Percentiles rank a stretch among this genome's conserved stretches.
These are phyloP conservation scores for Rhynchomys soricoides DNA, from an alignment of 2,113 vertebrate species.

Conservation along the genomic window DNA sequence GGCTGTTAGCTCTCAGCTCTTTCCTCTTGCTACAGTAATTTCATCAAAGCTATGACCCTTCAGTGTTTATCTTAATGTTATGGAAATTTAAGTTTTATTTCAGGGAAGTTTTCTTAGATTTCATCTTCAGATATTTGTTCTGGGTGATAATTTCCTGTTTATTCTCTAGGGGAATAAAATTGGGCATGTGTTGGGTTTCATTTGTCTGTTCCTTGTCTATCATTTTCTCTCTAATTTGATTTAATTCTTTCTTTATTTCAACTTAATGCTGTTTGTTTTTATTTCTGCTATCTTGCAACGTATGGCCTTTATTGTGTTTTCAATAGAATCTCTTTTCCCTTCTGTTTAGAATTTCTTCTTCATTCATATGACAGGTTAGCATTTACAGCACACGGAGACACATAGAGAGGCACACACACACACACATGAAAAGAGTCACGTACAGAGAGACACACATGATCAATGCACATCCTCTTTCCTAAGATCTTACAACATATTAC, in stretches of 20 bases:
- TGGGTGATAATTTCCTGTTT: constrained; percentile 19
- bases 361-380: not conserved
- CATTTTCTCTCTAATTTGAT: constrained; percentile 63
- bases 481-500: not conserved
- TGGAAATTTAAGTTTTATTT: constrained; percentile 60
- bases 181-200: not conserved
- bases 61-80: not conserved
- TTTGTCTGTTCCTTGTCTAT: constrained; percentile 23
- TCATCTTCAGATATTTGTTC: constrained; percentile 48
- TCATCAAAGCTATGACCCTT: constrained; percentile 3
- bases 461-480: not conserved
- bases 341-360: constrained; percentile 31
- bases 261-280: constrained; percentile 58
- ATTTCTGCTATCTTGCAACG: constrained; percentile 2
- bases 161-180: not conserved
- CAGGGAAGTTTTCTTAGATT: constrained; percentile 32
- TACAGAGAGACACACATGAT: not conserved
- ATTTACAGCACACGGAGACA: not conserved
- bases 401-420: too few relatives aligned
- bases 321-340: constrained; percentile 7
- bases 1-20: not conserved
- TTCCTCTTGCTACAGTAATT: constrained; percentile 1
- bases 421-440: not conserved
- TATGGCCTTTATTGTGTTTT: constrained; percentile 28
- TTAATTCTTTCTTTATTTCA: constrained; percentile 57